A percentile compares a stretch with the other conserved stretches of the same genome.
phyloP scores from a whole-genome alignment of 2,113 vertebrate genomes.

The Psittacara wagleri region DNA sequence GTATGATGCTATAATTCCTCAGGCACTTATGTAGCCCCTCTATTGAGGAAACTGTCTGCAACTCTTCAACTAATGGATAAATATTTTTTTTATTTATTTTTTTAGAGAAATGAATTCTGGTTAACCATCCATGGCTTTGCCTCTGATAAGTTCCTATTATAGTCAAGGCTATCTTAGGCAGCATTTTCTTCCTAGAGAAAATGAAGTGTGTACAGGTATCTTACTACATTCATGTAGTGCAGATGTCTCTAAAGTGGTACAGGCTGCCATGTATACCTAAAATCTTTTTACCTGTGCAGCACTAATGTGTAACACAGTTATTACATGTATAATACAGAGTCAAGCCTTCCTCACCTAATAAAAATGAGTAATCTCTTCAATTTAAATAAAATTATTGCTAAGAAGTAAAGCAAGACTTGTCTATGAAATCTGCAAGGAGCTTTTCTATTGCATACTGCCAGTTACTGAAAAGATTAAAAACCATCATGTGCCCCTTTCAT shows the following conservation, averaged over 20 bases:
- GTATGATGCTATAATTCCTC: background rate
- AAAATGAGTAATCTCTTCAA: background rate
- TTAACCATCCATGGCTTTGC: background rate
- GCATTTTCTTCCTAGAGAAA: background rate
- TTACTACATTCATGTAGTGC: background rate
- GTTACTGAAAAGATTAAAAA: background rate
- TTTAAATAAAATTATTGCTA: background rate
- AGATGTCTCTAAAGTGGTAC: background rate
- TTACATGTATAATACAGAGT: background rate
- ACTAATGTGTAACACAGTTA: background rate
- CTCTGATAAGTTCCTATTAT: background rate
- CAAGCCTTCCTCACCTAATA: background rate
- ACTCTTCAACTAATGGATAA: background rate
- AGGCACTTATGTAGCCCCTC: background rate
- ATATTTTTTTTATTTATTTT: background rate
- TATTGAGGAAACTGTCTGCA: background rate
- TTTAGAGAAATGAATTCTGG: background rate
- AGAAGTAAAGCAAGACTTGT: background rate
- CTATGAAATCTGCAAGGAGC: background rate
- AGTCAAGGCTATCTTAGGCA: background rate
- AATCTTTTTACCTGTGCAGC: background rate
- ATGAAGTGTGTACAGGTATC: rapidly evolving
- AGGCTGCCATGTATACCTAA: background rate
- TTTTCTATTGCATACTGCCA: background rate
- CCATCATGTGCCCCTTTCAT: background rate